Evolutionary conservation across 2,113 vertebrate species (phyloP).

Genomic region (Tiliqua scincoides): DNA sequence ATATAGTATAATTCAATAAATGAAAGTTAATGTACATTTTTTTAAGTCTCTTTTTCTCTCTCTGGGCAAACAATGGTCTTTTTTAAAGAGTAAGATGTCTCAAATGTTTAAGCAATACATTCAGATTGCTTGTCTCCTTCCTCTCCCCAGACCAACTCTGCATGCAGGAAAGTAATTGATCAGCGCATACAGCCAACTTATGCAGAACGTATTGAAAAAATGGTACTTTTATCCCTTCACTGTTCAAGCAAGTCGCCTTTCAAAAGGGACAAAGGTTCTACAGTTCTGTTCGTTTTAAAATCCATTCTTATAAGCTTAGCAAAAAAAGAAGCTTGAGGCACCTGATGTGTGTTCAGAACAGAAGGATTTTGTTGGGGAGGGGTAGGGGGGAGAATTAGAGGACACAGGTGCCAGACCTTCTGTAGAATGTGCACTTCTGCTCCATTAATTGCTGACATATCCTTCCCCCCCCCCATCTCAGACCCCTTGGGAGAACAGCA

Average conservation of each 20-base stretch:
- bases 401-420: slow-evolving; percentile 83
- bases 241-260: neutral
- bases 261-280: slow-evolving; percentile 15
- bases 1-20: slow-evolving; percentile 23
- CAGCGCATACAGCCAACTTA: rapidly evolving
- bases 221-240: neutral
- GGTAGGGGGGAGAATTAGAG: slow-evolving; percentile 59
- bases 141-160: neutral
- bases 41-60: slow-evolving; percentile 15
- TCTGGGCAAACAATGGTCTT: slow-evolving; percentile 31
- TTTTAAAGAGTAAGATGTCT: neutral
- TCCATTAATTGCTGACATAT: slow-evolving; percentile 86
- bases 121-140: neutral
- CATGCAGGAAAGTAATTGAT: neutral
- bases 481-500: slow-evolving; percentile 76
- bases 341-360: slow-evolving; percentile 59
- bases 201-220: neutral
- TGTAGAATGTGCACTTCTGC: slow-evolving; percentile 81
- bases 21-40: neutral
- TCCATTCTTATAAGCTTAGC: slow-evolving; percentile 46
- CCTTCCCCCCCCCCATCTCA: slow-evolving; percentile 30
- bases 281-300: slow-evolving; percentile 42
- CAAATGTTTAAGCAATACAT: slow-evolving; percentile 20
- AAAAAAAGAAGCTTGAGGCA: slow-evolving; percentile 51
- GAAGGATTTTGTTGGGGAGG: slow-evolving; percentile 65